A percentile compares a stretch with the other conserved stretches of the same genome.
phyloP scores from a whole-genome alignment of 2,888 invertebrate species.

The Falcaria lacertinaria region DNA sequence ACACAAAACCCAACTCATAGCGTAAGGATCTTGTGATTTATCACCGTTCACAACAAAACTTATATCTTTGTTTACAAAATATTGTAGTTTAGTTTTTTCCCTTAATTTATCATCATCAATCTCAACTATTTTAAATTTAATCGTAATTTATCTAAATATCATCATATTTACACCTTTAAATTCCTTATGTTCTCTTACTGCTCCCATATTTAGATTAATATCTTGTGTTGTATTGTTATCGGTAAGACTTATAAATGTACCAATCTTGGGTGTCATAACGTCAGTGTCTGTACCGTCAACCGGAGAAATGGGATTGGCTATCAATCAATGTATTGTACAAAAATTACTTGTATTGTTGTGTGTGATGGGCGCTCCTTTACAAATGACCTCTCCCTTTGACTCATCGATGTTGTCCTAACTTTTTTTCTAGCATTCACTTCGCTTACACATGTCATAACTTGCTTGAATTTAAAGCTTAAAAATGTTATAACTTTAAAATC shows the following conservation, averaged over 20 bases:
- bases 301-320: conserved; percentile 49
- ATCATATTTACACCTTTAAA: conserved; percentile 24
- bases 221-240: conserved; percentile 41
- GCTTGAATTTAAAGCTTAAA: background rate
- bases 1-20: background rate
- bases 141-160: conserved; percentile 27
- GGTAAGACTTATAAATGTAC: conserved; percentile 42
- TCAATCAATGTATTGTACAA: conserved; percentile 63
- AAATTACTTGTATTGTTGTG: conserved; percentile 72
- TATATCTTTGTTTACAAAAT: background rate
- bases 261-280: conserved; percentile 45
- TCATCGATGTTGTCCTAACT: conserved; percentile 16
- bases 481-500: conserved; percentile 1
- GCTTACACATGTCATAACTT: background rate
- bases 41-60: background rate
- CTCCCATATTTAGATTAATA: conserved; percentile 40
- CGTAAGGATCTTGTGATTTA: background rate
- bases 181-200: conserved; percentile 14
- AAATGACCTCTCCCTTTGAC: conserved; percentile 47
- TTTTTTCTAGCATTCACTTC: conserved; percentile 1
- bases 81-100: conserved; percentile 1
- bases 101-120: conserved; percentile 20
- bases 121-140: conserved; percentile 15
- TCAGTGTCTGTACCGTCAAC: conserved; percentile 53
- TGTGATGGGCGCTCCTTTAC: conserved; percentile 48